Conservation (phyloP, 2,113 vertebrate genomes). For the Pseudopipra pipra region DNA sequence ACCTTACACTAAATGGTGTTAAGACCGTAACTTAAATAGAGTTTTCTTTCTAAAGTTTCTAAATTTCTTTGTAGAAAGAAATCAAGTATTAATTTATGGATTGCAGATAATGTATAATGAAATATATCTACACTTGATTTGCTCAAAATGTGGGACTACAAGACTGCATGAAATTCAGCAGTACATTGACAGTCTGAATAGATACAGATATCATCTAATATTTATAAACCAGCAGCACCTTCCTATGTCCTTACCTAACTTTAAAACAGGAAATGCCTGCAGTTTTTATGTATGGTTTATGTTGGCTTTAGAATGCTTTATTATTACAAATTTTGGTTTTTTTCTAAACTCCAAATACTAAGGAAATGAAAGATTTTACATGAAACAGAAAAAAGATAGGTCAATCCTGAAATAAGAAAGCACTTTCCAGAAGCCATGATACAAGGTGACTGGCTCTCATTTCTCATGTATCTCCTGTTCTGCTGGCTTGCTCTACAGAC, state of each 20-base stretch:
- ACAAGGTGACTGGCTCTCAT: background rate
- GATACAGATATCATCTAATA: background rate
- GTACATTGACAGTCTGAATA: background rate
- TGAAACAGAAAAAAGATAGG: background rate
- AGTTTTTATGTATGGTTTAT: accelerated
- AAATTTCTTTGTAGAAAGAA: background rate
- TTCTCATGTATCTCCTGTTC: background rate
- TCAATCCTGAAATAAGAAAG: background rate
- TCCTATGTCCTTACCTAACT: background rate
- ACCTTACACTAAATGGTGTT: background rate
- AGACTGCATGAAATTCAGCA: background rate
- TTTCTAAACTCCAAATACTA: background rate
- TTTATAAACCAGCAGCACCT: too few relatives aligned
- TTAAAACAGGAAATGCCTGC: background rate
- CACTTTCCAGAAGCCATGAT: background rate
- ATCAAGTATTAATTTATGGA: background rate
- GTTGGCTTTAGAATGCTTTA: background rate
- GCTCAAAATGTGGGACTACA: background rate
- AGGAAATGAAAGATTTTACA: background rate
- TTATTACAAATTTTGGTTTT: background rate
- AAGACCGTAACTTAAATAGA: background rate
- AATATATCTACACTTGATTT: background rate
- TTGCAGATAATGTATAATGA: background rate
- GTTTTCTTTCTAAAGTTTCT: background rate
- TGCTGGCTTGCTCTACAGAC: background rate